Percentiles rank a stretch among this genome's conserved stretches.
phyloP scores from a whole-genome alignment of 1,140 invertebrate genomes.

The Melanaphis sacchari region DNA sequence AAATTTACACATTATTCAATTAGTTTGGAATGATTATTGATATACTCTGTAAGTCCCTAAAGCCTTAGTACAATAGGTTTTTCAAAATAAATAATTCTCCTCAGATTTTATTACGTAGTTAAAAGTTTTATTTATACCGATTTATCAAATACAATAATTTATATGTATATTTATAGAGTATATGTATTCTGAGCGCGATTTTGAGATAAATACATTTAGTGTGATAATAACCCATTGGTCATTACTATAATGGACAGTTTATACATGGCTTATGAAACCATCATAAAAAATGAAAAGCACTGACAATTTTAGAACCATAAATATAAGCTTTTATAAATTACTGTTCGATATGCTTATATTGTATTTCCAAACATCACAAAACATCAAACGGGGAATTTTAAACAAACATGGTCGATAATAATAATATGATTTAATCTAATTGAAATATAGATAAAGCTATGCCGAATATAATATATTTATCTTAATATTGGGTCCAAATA shows the following conservation, averaged over 20 bases:
- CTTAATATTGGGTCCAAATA: too few species aligned
- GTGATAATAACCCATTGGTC: not conserved
- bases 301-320: not conserved
- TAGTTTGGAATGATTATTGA: too few species aligned
- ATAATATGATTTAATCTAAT: not conserved
- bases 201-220: not conserved
- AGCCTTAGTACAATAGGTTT: not conserved
- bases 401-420: not conserved
- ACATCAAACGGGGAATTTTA: not conserved
- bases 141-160: not conserved
- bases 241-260: not conserved
- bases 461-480: not conserved
- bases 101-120: not conserved
- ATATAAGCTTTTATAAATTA: not conserved
- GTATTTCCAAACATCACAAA: not conserved
- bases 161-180: not conserved
- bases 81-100: not conserved
- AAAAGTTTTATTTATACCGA: not conserved
- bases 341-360: not conserved
- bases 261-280: not conserved
- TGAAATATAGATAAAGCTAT: not conserved
- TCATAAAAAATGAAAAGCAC: not conserved
- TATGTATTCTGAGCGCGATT: not conserved
- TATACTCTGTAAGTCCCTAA: too few species aligned
- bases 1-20: too few species aligned